Conservation (phyloP, 2,888 invertebrate genomes). For the Oligia latruncula region DNA sequence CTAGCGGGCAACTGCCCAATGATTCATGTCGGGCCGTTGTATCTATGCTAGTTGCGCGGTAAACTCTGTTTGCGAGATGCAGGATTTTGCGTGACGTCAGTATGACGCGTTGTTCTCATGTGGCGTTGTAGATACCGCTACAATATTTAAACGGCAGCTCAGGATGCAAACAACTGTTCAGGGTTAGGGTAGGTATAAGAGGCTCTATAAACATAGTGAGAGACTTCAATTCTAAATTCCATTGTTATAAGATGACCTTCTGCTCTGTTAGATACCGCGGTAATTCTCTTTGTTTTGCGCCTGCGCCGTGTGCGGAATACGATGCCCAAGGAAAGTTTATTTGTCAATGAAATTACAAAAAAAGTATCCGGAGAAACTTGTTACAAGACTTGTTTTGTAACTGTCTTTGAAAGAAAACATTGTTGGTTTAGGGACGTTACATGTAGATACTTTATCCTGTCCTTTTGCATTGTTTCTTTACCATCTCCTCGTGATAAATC, state of each 20-base stretch:
- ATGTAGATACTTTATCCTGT: neutral
- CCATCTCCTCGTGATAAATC: neutral
- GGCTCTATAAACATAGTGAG: neutral
- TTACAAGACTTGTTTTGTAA: slow-evolving; percentile 46
- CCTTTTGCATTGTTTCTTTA: neutral
- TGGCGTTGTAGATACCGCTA: no score
- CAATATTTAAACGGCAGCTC: neutral
- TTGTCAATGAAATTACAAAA: slow-evolving; percentile 60
- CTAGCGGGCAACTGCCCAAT: no score
- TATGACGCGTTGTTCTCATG: no score
- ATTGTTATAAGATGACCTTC: slow-evolving; percentile 47
- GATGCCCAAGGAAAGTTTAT: slow-evolving; percentile 67
- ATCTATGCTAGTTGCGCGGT: no score
- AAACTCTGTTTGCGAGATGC: no score
- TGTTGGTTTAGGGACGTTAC: neutral
- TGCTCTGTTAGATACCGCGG: slow-evolving; percentile 17
- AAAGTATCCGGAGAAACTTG: slow-evolving; percentile 61
- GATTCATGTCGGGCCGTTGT: no score
- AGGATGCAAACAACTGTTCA: slow-evolving; percentile 1
- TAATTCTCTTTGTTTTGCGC: slow-evolving; percentile 51
- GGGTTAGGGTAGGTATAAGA: neutral
- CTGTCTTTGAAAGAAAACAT: slow-evolving; percentile 31
- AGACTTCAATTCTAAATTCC: neutral
- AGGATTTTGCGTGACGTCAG: no score
- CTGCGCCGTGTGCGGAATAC: slow-evolving; percentile 60